Base-by-base conservation (phyloP, 2,797 vertebrate species). In the Euphonia xanthogaster region DNA sequence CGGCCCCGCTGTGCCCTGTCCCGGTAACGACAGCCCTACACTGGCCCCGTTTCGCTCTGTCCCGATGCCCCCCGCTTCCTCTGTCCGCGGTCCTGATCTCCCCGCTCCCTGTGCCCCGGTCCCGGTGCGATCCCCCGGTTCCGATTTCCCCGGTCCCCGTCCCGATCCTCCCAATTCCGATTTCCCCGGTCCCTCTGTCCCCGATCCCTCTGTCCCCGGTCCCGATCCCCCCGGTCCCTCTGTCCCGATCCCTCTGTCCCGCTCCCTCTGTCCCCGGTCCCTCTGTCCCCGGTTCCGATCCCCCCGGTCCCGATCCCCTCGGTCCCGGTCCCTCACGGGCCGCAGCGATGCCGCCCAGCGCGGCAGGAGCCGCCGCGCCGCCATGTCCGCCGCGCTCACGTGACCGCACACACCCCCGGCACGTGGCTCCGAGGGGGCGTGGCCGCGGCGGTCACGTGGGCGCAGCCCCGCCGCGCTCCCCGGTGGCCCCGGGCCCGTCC, bases 361-460 rank as follows among this genome's bases (percentile, higher is more conserved):
- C 28, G 95, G 92, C 0, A 95, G 2, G 1, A 74, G 13, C 45
- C 86, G 24, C 82, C 68, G 73, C 44, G 57, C 63, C 75, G 63
- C 86, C 61, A 93, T 94, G 8, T 0, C 37, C 13, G n/a, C 9
- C 21, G 2, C 16, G 9, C 3, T 24, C 96, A 96, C 70, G 71
- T 97, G 93, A 92, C 77, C 27, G 10, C 33, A 0, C 45, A 2
- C n/a, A 2, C n/a, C 44, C 44, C 17, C 9, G 1, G 0, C 90
- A 71, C 76, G 90, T 88, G 80, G 79, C 9, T 0, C 0, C 0
- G 53, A n/a, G n/a, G 13, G 20, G 20, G 51, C 51, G 51, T 4
- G 51, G 9, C 2, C 0, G 0, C 0, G 0, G 0, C 2, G 17
- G 8, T 14, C 92, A 95, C 88, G 1, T 86, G 83, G 4, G 30